Percentiles rank a stretch among this genome's conserved stretches.
These are phyloP conservation scores for Galerucella pusilla DNA, from an alignment of 2,888 invertebrate genomes.

Conservation along the genomic window DNA sequence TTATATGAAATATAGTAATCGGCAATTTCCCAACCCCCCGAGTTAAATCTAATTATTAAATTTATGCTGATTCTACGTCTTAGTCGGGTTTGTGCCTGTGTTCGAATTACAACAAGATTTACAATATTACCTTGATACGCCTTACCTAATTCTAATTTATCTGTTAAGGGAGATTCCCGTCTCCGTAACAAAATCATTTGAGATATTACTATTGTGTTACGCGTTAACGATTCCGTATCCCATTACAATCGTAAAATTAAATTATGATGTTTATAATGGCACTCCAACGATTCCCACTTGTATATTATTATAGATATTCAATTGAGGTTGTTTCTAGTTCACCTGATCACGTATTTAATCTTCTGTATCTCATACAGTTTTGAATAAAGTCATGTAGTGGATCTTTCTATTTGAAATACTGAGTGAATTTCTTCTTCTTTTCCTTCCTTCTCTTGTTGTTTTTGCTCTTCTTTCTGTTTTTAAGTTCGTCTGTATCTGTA, in stretches of 20 bases:
- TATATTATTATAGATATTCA: background rate
- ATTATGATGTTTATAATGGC: conserved; percentile 60
- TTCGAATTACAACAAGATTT: conserved; percentile 67
- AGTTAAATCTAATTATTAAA: conserved; percentile 66
- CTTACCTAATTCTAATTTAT: conserved; percentile 67
- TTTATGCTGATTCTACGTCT: conserved; percentile 69
- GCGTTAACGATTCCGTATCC: conserved; percentile 52
- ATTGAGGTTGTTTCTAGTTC: background rate
- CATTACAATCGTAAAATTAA: conserved; percentile 63
- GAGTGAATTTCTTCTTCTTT: too few species aligned
- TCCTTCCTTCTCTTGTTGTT: too few species aligned
- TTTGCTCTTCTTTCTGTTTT: too few species aligned
- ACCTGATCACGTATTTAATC: conserved; percentile 7
- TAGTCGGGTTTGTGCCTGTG: conserved; percentile 61
- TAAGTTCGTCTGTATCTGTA: too few species aligned
- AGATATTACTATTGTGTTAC: conserved; percentile 63
- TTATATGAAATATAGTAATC: conserved; percentile 42
- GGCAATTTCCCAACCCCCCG: conserved; percentile 57
- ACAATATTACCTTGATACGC: conserved; percentile 67
- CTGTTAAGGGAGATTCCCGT: conserved; percentile 54
- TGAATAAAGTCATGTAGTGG: too few species aligned
- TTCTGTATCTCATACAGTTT: too few species aligned
- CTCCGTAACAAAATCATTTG: conserved; percentile 51
- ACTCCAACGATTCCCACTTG: conserved; percentile 5
- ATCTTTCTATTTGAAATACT: too few species aligned